Evolutionary conservation across 2,888 invertebrate species (phyloP), one percentile per base, ranked within the genome.

Genomic region (Eupithecia exiguata): DNA sequence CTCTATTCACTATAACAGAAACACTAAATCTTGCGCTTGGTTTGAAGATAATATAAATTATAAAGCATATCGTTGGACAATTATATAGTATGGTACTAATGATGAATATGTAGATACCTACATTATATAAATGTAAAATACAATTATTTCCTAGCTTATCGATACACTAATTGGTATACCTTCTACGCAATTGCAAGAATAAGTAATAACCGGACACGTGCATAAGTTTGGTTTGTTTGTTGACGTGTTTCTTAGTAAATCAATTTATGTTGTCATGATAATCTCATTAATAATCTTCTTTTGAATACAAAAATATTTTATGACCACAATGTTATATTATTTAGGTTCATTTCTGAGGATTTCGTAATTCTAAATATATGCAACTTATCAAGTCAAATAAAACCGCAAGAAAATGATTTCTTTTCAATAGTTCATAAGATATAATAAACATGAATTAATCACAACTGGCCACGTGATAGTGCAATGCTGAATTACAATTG

Each of bases 371-470:
- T n/a, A n/a, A n/a, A n/a, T n/a, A n/a, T 49, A 9, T 18, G 14
- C 25, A 58, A 58, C 25, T 58, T 58, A 58, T 58, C 12, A 25
- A 14, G 14, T 53, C n/a, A 49, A 53, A 21, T 25, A 58, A 58
- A 58, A 58, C 25, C 53, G 53, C 53, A 58, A 58, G 25, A 25
- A 58, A 25, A 58, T 58, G 1, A 12, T 58, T 46, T 58, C 12
- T 58, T n/a, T 25, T 58, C 12, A 58, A 25, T 58, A 25, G 21
- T 25, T 58, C 36, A 38, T 65, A 36, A 36, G 38, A 36, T 65
- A 35, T 92, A 90, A 93, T 92, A 92, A 93, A 92, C 89, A 91
- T 89, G 90, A 92, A 92, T 92, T 92, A 92, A 89, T 91, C 82
- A 86, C 84, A 83, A 80, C 80, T 71, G 65, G 82, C 84, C 91